Base-by-base conservation (phyloP, 2,888 invertebrate genomes). In the Anarsia innoxiella region DNA sequence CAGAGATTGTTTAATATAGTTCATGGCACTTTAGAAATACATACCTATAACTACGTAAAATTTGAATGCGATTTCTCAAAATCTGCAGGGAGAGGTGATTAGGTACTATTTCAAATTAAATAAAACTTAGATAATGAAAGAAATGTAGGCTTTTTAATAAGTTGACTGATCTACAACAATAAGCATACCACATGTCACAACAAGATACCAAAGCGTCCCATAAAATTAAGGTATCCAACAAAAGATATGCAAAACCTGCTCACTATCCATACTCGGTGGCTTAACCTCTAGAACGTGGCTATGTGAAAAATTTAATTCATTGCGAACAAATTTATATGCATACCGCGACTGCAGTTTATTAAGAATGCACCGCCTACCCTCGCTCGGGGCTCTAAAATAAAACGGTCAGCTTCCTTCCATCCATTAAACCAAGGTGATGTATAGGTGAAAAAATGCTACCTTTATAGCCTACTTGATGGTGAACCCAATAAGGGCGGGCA, bases 291-390 rank as follows among this genome's bases (percentile, higher is more conserved):
- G 46, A 46, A 64, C 64, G 62, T 57, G 56, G 58, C 62, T 62
- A 72, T 73, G 67, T 60, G 67, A 71, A 73, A 74, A 75, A 74
- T 72, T 70, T 72, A 72, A 75, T 77, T 74, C 70, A 67, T 67
- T 57, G 62, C 62, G 48, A 47, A 53, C 51, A 55, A 61, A 72
- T 74, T 78, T 70, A 67, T 78, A 78, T 78, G 77, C 77, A 78
- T 74, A 64, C 72, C 76, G 52, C 61, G 61, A 45, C 61, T 70
- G 74, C 67, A 72, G 56, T 73, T 61, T 69, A 74, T 73, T 72
- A 73, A 64, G 67, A 72, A 75, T 76, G 74, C 77, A 73, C 63
- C 59, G 53, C 63, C 53, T 45, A 50, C 58, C 64, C 61, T 56
- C 55, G 40, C 48, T 28, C 38, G 41, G 51, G 48, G 51, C 45